Percentiles rank a stretch among this genome's conserved stretches.
Evolutionary conservation across 2,113 vertebrate species (phyloP).

Genomic region (Sapayoa aenigma): DNA sequence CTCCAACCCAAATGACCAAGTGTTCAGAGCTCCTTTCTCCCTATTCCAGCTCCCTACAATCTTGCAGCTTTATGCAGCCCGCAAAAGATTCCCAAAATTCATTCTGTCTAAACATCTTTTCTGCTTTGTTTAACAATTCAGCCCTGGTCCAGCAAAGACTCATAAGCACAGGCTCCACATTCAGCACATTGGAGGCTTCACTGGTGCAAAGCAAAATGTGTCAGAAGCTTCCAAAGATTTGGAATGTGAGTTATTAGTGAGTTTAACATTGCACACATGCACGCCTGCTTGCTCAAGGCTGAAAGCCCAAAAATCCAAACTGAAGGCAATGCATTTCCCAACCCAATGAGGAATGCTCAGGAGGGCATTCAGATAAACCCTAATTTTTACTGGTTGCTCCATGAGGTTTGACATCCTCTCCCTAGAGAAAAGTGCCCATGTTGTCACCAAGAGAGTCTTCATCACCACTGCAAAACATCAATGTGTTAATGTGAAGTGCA

Average conservation of each 20-base stretch:
- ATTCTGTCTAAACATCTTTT: not conserved
- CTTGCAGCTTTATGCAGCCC: not conserved
- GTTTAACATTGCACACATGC: not conserved
- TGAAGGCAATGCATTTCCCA: not conserved
- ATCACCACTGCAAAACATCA: not conserved
- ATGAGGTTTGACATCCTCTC: not conserved
- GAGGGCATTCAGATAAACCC: not conserved
- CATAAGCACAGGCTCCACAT: not conserved
- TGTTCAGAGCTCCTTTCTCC: not conserved
- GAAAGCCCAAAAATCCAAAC: not conserved
- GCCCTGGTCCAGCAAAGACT: not conserved
- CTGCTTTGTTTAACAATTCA: conserved; percentile 8
- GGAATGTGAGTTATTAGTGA: not conserved
- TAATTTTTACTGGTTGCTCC: not conserved
- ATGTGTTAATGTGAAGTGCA: not conserved
- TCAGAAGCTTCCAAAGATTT: not conserved
- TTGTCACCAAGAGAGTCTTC: not conserved
- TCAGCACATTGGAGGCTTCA: not conserved
- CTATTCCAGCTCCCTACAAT: not conserved
- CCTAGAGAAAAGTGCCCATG: not conserved
- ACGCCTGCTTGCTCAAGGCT: not conserved
- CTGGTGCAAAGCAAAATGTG: not conserved
- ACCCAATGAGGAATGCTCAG: not conserved
- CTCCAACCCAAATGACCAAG: not conserved
- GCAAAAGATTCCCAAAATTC: not conserved